Conservation (phyloP, 2,888 invertebrate genomes). For the Ptilodon capucinus region DNA sequence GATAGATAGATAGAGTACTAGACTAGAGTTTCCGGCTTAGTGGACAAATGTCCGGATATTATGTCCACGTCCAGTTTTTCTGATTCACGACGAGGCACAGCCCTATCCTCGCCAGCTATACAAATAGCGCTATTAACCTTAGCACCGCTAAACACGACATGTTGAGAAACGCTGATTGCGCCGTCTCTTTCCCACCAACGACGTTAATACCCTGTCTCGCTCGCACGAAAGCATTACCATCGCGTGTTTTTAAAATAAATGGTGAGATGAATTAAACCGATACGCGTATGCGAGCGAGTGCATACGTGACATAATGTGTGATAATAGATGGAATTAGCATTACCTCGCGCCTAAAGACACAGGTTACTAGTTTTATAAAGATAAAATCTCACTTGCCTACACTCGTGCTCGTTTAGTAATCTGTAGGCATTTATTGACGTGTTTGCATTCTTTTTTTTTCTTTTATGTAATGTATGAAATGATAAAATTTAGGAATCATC, state of each 20-base stretch:
- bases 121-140: slow-evolving; percentile 78
- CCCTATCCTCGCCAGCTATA: no score
- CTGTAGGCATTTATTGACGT: not conserved
- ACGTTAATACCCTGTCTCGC: slow-evolving; percentile 21
- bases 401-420: no score
- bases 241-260: slow-evolving; percentile 55
- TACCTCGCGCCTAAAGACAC: slow-evolving; percentile 23
- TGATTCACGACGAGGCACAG: no score
- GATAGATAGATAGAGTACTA: no score
- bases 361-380: slow-evolving; percentile 11
- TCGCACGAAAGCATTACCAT: slow-evolving; percentile 36
- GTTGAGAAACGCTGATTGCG: slow-evolving; percentile 45
- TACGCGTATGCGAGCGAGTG: slow-evolving; percentile 42
- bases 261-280: slow-evolving; percentile 64
- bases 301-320: slow-evolving; percentile 60
- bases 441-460: no score
- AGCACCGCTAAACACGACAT: slow-evolving; percentile 66
- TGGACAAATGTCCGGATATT: no score
- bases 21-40: no score
- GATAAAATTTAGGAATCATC: no score
- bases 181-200: slow-evolving; percentile 26
- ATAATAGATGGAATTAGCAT: slow-evolving; percentile 66
- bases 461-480: no score
- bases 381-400: not conserved
- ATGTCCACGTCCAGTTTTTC: no score